Base-by-base conservation (phyloP, 2,888 invertebrate species). In the Petrophora chlorosata region DNA sequence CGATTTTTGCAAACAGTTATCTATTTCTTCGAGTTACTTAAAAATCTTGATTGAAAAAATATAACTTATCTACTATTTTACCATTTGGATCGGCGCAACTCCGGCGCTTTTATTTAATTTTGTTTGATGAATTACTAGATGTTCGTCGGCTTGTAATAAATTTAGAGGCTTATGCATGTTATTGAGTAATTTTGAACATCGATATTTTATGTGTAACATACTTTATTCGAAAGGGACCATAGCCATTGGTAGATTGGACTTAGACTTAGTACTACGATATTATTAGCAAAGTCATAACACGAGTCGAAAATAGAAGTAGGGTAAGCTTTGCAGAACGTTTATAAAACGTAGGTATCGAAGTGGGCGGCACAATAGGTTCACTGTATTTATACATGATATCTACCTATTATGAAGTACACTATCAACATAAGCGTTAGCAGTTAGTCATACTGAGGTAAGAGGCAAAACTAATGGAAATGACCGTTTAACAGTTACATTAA, bases 311-410 rank as follows among this genome's bases (percentile, higher is more conserved):
- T 70, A 70, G 64, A 67, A 64, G 47, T 57, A 58, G 66, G 56
- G 59, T 67, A 65, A 64, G 62, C 61, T 67, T 54, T 62, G 16
- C 30, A 42, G 15, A 43, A 49, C 29, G 23, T 49, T 48, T 57
- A 56, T 63, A 61, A 62, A 58, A 59, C 62, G 62, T 61, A 59
- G 61, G 62, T 61, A 56, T 56, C 60, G 48, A 57, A 64, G 73
- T 73, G 65, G 70, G 69, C 46, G 64, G 56, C 39, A 71, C 69
- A 69, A 73, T 67, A 68, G 67, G 59, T 59, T 51, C 46, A 46
- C 38, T 30, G 54, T 69, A 71, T 76, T 72, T 66, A 73, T 73
- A 72, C 62, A 63, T 58, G 59, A 61, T 58, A 52, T 39, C 51
- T 45, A 46, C 3, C 32, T 56, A 61, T 25, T 8, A 16, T 44